A percentile compares a stretch with the other conserved stretches of the same genome.
Evolutionary conservation across 1,140 invertebrate species (phyloP).

Genomic region (Calephelis nemesis): DNA sequence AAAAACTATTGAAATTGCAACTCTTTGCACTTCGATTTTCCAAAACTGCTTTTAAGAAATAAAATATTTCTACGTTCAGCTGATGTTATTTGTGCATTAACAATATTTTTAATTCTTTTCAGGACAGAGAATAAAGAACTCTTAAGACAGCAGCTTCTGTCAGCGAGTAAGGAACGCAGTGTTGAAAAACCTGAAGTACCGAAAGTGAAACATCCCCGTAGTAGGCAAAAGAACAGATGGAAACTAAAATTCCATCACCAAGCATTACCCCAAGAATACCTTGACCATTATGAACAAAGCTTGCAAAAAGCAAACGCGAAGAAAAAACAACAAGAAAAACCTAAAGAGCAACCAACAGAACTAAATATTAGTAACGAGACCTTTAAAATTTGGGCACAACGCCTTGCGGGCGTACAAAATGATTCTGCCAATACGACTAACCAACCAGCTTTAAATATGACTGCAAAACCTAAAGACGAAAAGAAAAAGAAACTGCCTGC

Average conservation of each 20-base stretch:
- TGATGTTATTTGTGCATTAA: no score
- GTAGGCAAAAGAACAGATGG: slow-evolving; percentile 84
- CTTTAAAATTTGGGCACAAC: slow-evolving; percentile 86
- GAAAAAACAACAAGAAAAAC: slow-evolving; percentile 58
- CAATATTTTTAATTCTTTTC: slow-evolving; percentile 40
- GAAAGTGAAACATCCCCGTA: slow-evolving; percentile 63
- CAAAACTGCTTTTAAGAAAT: no score
- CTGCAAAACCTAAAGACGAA: slow-evolving; percentile 51
- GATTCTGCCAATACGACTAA: slow-evolving; percentile 62
- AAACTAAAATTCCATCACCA: slow-evolving; percentile 91
- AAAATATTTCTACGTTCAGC: background rate
- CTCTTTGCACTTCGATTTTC: no score
- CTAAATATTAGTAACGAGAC: slow-evolving; percentile 79
- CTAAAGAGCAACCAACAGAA: slow-evolving; percentile 58
- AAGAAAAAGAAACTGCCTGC: slow-evolving; percentile 61
- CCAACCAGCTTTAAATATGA: slow-evolving; percentile 43
- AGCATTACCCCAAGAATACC: slow-evolving; percentile 87
- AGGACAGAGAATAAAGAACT: slow-evolving; percentile 68
- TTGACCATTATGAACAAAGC: slow-evolving; percentile 88
- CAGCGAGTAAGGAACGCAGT: slow-evolving; percentile 56
- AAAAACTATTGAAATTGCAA: no score
- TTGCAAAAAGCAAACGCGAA: slow-evolving; percentile 75
- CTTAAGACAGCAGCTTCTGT: slow-evolving; percentile 62
- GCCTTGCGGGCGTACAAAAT: slow-evolving; percentile 84
- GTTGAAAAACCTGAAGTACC: slow-evolving; percentile 47